phyloP scores from a whole-genome alignment of 2,888 invertebrate genomes.

The Drosophila anomelani region DNA sequence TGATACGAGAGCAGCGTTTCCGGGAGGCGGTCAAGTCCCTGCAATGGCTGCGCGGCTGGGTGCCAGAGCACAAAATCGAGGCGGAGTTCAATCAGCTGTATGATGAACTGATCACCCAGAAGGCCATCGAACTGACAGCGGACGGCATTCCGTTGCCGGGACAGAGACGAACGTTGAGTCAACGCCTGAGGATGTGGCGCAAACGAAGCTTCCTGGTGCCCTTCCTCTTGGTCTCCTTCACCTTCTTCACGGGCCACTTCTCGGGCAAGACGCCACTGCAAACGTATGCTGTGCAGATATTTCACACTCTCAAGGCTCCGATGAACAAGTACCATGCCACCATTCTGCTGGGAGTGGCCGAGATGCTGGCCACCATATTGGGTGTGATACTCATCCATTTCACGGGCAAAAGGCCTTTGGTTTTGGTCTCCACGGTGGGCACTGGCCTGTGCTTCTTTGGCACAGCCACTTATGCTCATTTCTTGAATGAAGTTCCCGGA shows the following conservation, averaged over 20 bases:
- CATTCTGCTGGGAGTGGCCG: slow-evolving; percentile 89
- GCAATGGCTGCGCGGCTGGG: slow-evolving; percentile 93
- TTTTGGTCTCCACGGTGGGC: slow-evolving; percentile 89
- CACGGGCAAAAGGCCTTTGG: slow-evolving; percentile 89
- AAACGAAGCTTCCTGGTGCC: slow-evolving; percentile 89
- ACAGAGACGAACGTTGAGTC: slow-evolving; percentile 50
- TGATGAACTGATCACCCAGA: slow-evolving; percentile 81
- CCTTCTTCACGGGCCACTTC: slow-evolving; percentile 91
- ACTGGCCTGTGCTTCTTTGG: slow-evolving; percentile 88
- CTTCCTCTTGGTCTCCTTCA: slow-evolving; percentile 87
- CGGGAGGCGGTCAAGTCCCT: slow-evolving; percentile 89
- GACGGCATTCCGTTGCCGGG: slow-evolving; percentile 57
- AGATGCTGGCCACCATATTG: slow-evolving; percentile 88
- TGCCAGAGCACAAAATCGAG: slow-evolving; percentile 87
- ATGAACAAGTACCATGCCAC: slow-evolving; percentile 92
- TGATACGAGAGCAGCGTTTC: slow-evolving; percentile 88
- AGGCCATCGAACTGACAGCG: slow-evolving; percentile 71
- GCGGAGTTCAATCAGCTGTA: slow-evolving; percentile 83
- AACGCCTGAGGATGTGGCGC: slow-evolving; percentile 85
- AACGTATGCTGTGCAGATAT: slow-evolving; percentile 91
- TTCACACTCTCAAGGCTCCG: slow-evolving; percentile 89
- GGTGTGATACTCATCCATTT: slow-evolving; percentile 90
- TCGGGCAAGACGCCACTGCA: slow-evolving; percentile 91
- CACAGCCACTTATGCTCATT: slow-evolving; percentile 84
- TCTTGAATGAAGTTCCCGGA: slow-evolving; percentile 83